Conservation (phyloP, 2,888 invertebrate genomes). For the Xanthorhoe spadicearia region DNA sequence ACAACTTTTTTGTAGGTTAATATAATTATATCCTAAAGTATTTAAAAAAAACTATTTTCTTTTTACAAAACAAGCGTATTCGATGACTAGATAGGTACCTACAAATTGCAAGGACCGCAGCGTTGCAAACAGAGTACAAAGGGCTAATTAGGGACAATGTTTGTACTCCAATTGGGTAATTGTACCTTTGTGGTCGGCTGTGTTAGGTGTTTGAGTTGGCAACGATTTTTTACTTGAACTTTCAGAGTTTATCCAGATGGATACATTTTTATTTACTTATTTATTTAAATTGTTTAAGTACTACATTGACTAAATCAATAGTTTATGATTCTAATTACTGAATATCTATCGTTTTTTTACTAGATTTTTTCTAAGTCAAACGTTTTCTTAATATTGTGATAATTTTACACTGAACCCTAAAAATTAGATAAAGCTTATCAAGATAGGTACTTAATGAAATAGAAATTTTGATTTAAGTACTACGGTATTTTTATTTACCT, state of each 20-base stretch:
- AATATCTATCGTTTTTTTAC: too few relatives aligned
- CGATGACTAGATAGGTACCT: not conserved
- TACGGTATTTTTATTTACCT: too few relatives aligned
- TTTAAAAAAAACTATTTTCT: too few relatives aligned
- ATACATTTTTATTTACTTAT: too few relatives aligned
- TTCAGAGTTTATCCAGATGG: not conserved
- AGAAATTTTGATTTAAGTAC: too few relatives aligned
- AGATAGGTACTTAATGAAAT: not conserved
- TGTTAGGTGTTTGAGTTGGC: slow-evolving; percentile 17
- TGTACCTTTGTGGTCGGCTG: slow-evolving; percentile 13
- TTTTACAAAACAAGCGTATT: not conserved
- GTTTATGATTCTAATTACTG: too few relatives aligned
- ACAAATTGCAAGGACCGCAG: slow-evolving; percentile 16
- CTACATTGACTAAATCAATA: too few relatives aligned
- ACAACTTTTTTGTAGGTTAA: too few relatives aligned
- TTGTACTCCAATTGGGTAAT: slow-evolving; percentile 17
- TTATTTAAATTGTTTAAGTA: too few relatives aligned
- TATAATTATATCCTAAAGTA: too few relatives aligned
- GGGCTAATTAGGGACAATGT: slow-evolving; percentile 22
- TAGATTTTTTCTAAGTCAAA: too few relatives aligned
- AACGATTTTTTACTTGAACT: slow-evolving; percentile 2
- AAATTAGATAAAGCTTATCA: not conserved
- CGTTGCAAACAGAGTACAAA: slow-evolving; percentile 16
- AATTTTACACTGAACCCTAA: not conserved
- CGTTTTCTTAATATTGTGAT: not conserved